Percentiles rank a stretch among this genome's conserved stretches.
phyloP scores from a whole-genome alignment of 2,113 vertebrate species.

The Arizona elegans region DNA sequence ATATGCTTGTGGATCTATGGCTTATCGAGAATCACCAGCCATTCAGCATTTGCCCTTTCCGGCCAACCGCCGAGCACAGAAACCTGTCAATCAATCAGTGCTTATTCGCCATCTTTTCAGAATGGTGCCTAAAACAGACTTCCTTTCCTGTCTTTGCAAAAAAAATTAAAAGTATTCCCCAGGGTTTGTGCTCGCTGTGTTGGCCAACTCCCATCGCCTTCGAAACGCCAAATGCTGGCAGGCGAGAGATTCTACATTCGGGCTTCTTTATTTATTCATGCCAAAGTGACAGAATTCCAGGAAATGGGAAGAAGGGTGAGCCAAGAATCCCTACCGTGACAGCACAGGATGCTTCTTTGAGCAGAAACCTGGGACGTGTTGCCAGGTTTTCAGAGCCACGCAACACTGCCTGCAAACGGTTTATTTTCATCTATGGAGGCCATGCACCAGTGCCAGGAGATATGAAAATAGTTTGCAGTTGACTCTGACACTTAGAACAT shows the following conservation, averaged over 20 bases:
- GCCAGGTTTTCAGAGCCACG: neutral
- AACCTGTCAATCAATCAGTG: neutral
- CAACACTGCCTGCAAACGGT: neutral
- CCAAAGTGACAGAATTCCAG: neutral
- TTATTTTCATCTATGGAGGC: neutral
- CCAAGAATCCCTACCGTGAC: neutral
- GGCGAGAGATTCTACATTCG: neutral
- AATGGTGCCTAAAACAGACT: neutral
- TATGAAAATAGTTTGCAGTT: neutral
- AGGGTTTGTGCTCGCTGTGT: neutral
- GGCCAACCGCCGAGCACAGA: neutral
- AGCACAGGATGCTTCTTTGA: neutral
- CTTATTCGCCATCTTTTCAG: neutral
- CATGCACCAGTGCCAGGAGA: neutral
- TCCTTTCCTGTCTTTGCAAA: neutral
- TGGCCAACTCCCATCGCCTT: neutral
- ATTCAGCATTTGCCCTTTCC: neutral
- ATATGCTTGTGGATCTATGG: neutral
- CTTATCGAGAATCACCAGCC: neutral
- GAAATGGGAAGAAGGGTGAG: neutral
- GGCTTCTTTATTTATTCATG: neutral
- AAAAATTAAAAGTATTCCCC: neutral
- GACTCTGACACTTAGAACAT: neutral
- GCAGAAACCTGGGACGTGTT: neutral
- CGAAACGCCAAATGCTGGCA: neutral